A percentile compares a stretch with the other conserved stretches of the same genome.
phyloP scores from a whole-genome alignment of 2,888 invertebrate genomes.

The Orchestes rusci region DNA sequence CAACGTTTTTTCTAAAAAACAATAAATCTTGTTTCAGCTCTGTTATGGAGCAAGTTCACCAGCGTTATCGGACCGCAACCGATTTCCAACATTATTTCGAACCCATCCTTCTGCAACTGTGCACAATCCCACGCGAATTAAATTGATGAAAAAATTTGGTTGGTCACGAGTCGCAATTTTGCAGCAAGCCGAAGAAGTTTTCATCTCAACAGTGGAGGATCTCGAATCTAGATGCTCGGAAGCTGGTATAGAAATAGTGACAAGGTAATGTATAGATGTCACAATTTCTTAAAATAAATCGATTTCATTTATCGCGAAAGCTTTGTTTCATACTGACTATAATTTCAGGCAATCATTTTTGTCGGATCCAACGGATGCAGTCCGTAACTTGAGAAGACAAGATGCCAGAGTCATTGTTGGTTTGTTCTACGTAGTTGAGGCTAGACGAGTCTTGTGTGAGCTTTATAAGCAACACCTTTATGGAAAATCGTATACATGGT shows the following conservation, averaged over 20 bases:
- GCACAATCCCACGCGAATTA: slow-evolving; percentile 95
- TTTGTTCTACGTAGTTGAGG: slow-evolving; percentile 96
- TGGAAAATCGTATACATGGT: slow-evolving; percentile 97
- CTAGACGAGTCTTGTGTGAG: slow-evolving; percentile 92
- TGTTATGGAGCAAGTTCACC: slow-evolving; percentile 99
- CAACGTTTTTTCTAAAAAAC: too few relatives aligned
- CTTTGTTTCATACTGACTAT: not conserved
- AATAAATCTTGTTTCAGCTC: slow-evolving; percentile 63
- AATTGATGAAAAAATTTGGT: slow-evolving; percentile 92
- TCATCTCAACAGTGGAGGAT: slow-evolving; percentile 87
- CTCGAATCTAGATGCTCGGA: slow-evolving; percentile 89
- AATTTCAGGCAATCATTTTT: slow-evolving; percentile 81
- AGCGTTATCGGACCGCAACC: slow-evolving; percentile 90
- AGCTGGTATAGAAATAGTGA: slow-evolving; percentile 48
- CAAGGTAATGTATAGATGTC: slow-evolving; percentile 14
- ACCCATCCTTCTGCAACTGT: slow-evolving; percentile 99
- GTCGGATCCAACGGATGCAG: slow-evolving; percentile 94
- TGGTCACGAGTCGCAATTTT: slow-evolving; percentile 97
- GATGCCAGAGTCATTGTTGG: slow-evolving; percentile 98
- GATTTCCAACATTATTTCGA: slow-evolving; percentile 96
- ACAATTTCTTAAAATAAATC: not conserved
- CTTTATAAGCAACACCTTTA: slow-evolving; percentile 89
- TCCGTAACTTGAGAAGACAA: slow-evolving; percentile 86
- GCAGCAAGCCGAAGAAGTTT: slow-evolving; percentile 96
- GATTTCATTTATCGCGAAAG: not conserved